A percentile compares a stretch with the other conserved stretches of the same genome.
These are phyloP conservation scores for Parapsyche elsis DNA, from an alignment of 1,140 invertebrate species.

Conservation along the genomic window DNA sequence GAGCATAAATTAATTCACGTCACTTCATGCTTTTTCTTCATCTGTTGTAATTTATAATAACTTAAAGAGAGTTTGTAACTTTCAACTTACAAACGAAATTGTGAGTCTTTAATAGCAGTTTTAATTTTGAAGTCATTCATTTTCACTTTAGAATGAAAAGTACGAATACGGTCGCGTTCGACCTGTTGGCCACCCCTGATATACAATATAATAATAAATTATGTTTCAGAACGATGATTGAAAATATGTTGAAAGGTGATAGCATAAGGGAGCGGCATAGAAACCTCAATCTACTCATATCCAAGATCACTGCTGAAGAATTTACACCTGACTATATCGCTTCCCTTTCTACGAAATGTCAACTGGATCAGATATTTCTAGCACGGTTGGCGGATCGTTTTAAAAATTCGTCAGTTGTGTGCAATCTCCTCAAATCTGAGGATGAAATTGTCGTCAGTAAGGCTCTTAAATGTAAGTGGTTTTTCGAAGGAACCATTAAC, in stretches of 20 bases:
- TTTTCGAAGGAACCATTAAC: slow-evolving; percentile 34
- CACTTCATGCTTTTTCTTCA: no score
- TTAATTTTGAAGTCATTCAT: no score
- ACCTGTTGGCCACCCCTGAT: no score
- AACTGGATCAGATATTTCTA: slow-evolving; percentile 43
- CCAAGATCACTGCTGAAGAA: not conserved
- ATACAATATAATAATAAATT: not conserved
- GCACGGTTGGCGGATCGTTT: slow-evolving; percentile 35
- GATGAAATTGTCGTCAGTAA: slow-evolving; percentile 38
- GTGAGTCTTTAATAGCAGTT: no score
- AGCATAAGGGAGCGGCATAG: slow-evolving; percentile 38
- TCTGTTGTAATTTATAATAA: no score
- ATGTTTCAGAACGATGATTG: slow-evolving; percentile 32
- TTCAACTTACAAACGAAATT: no score
- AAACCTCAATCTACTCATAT: slow-evolving; percentile 40
- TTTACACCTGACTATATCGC: slow-evolving; percentile 31
- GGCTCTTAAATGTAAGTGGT: slow-evolving; percentile 44
- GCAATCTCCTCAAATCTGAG: slow-evolving; percentile 43
- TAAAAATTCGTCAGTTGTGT: slow-evolving; percentile 25
- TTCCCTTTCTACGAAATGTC: not conserved
- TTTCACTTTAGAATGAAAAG: no score
- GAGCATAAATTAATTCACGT: no score
- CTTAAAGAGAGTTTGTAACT: no score
- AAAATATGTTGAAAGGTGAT: slow-evolving; percentile 36
- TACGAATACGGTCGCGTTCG: no score